Percentiles rank a stretch among this genome's conserved stretches.
phyloP scores from a whole-genome alignment of 2,888 invertebrate species.

The Xanthorhoe spadicearia region DNA sequence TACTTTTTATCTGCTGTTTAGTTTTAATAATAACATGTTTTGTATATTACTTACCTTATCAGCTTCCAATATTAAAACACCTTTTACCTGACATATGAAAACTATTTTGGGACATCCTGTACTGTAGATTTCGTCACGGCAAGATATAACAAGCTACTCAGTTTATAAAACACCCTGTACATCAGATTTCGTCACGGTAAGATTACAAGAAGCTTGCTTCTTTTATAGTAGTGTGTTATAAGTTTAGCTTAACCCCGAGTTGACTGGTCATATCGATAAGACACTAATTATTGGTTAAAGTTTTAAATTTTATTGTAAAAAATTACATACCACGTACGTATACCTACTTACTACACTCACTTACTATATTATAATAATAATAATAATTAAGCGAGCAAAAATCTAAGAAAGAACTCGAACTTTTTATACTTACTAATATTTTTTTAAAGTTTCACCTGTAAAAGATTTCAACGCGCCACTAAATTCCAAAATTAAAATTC shows the following conservation, averaged over 20 bases:
- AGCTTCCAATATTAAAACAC: background rate
- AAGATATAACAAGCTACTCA: too few relatives aligned
- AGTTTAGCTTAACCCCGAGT: background rate
- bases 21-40: too few relatives aligned
- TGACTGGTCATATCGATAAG: background rate
- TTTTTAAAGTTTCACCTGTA: background rate
- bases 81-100: background rate
- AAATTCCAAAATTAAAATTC: background rate
- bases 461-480: slow-evolving; percentile 1
- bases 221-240: background rate
- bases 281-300: background rate
- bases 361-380: too few relatives aligned
- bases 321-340: too few relatives aligned
- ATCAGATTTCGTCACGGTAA: background rate
- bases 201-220: background rate
- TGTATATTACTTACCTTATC: background rate
- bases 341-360: too few relatives aligned
- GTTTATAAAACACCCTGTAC: too few relatives aligned
- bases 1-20: too few relatives aligned
- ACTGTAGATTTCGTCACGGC: too few relatives aligned
- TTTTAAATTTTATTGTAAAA: background rate
- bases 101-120: background rate
- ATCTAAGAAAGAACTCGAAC: too few relatives aligned
- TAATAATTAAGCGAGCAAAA: too few relatives aligned
- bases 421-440: too few relatives aligned